Conservation (phyloP, 2,888 invertebrate species). For the Morpho helenor region DNA sequence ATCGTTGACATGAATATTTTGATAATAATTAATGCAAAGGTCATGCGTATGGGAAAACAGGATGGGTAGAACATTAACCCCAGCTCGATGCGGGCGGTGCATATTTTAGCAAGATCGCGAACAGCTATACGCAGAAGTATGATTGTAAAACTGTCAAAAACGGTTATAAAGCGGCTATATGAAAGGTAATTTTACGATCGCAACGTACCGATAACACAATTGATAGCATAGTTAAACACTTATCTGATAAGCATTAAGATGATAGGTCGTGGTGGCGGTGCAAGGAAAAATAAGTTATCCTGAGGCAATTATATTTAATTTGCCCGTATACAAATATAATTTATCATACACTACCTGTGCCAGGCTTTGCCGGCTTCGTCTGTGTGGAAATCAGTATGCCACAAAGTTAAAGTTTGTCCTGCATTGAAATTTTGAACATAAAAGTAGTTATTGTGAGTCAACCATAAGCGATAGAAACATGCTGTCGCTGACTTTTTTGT, state of each 20-base stretch:
- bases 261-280: conserved; percentile 8
- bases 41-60: conserved; percentile 13
- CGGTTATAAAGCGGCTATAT: conserved; percentile 21
- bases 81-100: conserved; percentile 21
- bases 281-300: conserved; percentile 4
- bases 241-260: conserved; percentile 11
- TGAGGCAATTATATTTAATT: too few species aligned
- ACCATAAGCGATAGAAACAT: too few species aligned
- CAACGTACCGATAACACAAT: conserved; percentile 21
- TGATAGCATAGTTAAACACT: conserved; percentile 16
- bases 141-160: conserved; percentile 12
- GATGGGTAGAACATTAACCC: conserved; percentile 20
- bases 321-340: too few species aligned
- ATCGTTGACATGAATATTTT: too few species aligned
- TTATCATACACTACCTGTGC: too few species aligned
- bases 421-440: too few species aligned
- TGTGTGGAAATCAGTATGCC: too few species aligned
- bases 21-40: conserved; percentile 18
- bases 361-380: too few species aligned
- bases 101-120: conserved; percentile 14
- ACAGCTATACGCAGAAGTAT: conserved; percentile 3
- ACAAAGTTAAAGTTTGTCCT: too few species aligned
- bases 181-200: conserved; percentile 23
- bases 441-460: too few species aligned
- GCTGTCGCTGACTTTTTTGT: too few species aligned